Evolutionary conservation across 2,888 invertebrate species (phyloP).

Genomic region (Desoria tigrina): DNA sequence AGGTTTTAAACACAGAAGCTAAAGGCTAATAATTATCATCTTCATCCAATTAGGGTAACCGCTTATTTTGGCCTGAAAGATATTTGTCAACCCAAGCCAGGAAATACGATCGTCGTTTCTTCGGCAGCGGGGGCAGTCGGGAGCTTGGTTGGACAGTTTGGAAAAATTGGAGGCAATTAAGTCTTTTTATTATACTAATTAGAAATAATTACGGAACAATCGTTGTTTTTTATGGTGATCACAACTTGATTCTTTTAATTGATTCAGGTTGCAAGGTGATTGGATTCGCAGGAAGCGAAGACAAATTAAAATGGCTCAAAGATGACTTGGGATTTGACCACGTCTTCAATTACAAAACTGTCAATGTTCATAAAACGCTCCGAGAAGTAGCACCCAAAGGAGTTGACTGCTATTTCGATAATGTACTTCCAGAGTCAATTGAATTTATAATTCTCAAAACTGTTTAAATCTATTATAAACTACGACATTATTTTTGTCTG

Average conservation of each 20-base stretch:
- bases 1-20: not conserved
- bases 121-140: slow-evolving; percentile 80
- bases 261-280: slow-evolving; percentile 68
- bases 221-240: too few species aligned
- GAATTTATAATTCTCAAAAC: too few species aligned
- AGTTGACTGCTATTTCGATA: slow-evolving; percentile 75
- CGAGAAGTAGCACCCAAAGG: slow-evolving; percentile 67
- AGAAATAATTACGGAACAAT: too few species aligned
- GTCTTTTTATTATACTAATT: too few species aligned
- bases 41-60: slow-evolving; percentile 62
- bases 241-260: too few species aligned
- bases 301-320: slow-evolving; percentile 70
- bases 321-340: slow-evolving; percentile 68
- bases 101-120: slow-evolving; percentile 72
- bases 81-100: slow-evolving; percentile 69
- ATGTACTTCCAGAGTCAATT: slow-evolving; percentile 57
- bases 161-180: slow-evolving; percentile 66
- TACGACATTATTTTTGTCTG: slow-evolving; percentile 61
- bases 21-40: not conserved
- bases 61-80: slow-evolving; percentile 75
- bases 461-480: not conserved
- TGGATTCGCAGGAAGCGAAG: slow-evolving; percentile 70
- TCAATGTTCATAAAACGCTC: slow-evolving; percentile 61
- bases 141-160: slow-evolving; percentile 75
- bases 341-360: slow-evolving; percentile 72